These are phyloP conservation scores for Epinephelus coioides DNA, from an alignment of 2,797 vertebrate species.

Conservation along the genomic window DNA sequence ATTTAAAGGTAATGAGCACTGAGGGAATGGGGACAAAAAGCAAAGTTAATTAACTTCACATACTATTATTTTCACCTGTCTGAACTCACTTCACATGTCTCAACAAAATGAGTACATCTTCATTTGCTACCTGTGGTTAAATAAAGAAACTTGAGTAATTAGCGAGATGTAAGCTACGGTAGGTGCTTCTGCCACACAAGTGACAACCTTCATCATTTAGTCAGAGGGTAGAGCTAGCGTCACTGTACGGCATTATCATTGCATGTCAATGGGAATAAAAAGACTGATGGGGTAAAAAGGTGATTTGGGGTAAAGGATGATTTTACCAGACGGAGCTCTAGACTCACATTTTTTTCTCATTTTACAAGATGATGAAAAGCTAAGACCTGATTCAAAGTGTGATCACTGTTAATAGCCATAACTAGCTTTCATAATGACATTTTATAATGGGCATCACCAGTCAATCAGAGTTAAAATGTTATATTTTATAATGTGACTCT, in stretches of 20 bases:
- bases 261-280: background rate
- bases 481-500: too few relatives aligned
- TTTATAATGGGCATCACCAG: background rate
- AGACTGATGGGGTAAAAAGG: background rate
- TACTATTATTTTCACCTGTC: conserved; percentile 88
- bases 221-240: background rate
- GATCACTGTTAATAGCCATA: background rate
- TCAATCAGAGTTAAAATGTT: background rate
- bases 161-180: conserved; percentile 17
- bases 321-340: background rate
- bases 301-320: conserved; percentile 2
- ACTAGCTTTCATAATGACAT: background rate
- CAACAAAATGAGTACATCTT: conserved; percentile 80
- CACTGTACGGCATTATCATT: background rate
- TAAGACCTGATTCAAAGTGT: background rate
- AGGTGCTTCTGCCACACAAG: conserved; percentile 4
- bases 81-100: conserved; percentile 83
- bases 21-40: conserved; percentile 84
- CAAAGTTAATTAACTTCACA: conserved; percentile 92
- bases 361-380: background rate
- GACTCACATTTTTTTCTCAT: background rate
- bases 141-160: conserved; percentile 52
- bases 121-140: conserved; percentile 73
- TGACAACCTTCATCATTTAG: conserved; percentile 26
- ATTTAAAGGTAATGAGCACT: conserved; percentile 94